A percentile compares a stretch with the other conserved stretches of the same genome.
Evolutionary conservation across 2,888 invertebrate genomes (phyloP).

Genomic region (Cephus nigrinus): DNA sequence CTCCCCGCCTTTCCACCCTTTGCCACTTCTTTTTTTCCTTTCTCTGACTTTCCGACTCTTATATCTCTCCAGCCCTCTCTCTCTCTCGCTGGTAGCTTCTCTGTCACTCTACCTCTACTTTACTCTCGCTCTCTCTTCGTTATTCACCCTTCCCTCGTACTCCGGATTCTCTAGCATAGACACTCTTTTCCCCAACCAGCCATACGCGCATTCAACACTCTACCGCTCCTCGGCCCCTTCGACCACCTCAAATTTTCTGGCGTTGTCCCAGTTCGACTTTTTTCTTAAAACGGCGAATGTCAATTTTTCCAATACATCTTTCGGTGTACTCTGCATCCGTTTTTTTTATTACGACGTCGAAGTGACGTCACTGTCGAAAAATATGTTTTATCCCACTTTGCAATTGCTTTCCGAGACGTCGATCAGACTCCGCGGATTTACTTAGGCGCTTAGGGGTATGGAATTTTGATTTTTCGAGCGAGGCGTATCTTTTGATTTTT

Average conservation of each 20-base stretch:
- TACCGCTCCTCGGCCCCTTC: constrained; percentile 46
- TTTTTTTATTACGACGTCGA: no score
- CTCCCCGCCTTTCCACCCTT: neutral
- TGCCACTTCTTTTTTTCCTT: constrained; percentile 1
- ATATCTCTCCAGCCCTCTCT: neutral
- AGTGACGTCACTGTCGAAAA: no score
- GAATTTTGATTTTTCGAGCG: no score
- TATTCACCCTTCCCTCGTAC: no score
- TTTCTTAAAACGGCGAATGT: constrained; percentile 36
- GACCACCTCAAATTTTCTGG: constrained; percentile 57
- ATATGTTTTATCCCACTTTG: no score
- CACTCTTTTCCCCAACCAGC: constrained; percentile 46
- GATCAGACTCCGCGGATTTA: no score
- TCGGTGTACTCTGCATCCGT: no score
- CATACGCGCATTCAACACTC: constrained; percentile 49
- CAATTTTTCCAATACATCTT: no score
- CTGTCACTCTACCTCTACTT: neutral
- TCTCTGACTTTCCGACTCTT: constrained; percentile 6
- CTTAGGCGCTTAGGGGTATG: fast-evolving
- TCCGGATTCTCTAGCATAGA: no score
- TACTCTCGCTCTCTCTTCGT: constrained; percentile 23
- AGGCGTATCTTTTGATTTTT: no score
- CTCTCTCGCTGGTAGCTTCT: neutral
- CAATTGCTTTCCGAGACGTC: no score
- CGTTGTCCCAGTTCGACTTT: constrained; percentile 59